Base-by-base conservation (phyloP, 1,140 invertebrate genomes). In the Drosophila seguyi region DNA sequence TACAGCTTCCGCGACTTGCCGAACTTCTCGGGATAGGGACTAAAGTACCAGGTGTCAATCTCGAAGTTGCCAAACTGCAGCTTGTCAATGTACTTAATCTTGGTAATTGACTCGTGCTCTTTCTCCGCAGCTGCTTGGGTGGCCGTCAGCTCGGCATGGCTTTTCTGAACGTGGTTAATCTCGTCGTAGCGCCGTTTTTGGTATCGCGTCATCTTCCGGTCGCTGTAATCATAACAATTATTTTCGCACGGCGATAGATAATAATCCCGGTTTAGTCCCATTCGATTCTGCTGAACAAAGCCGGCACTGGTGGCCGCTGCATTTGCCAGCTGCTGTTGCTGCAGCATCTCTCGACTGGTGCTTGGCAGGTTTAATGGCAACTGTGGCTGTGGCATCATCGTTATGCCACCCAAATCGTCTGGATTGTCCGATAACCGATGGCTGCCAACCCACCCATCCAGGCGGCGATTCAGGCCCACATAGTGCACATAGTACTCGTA, bases 21-120 rank as follows among this genome's bases (percentile, higher is more conserved):
- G 93, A 99, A 99, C 90, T 99, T 98, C 71, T 99, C 98, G 5
- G 99, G 98, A 93, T 98, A 99, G 0, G 99, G 99, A 90, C 98
- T 99, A 88, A 99, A 99, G 93, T 99, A 99, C 98, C 99, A 99
- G 14, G 98, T 98, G 92, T 99, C 98, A 48, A 99, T 99, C 94
- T 99, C 98, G 93, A 98, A 99, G 92, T 96, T 95, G 63, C 99
- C 99, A 90, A 99, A 98, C 94, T 99, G 98, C 81, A 99, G 97
- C 92, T 95, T 96, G 90, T 99, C 98, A 79, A 99, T 99, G 90
- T 99, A 99, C 94, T 99, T 99, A 0, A 99, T 98, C 95, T 98
- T 98, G 56, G 97, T 98, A 56, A 99, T 98, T 45, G 98, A 97
- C 95, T 99, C 98, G 92, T 99, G 99, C 94, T 99, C 98, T 92